Percentiles rank a stretch among this genome's conserved stretches.
These are phyloP conservation scores for Pollicipes pollicipes DNA, from an alignment of 1,140 invertebrate genomes.

Conservation along the genomic window DNA sequence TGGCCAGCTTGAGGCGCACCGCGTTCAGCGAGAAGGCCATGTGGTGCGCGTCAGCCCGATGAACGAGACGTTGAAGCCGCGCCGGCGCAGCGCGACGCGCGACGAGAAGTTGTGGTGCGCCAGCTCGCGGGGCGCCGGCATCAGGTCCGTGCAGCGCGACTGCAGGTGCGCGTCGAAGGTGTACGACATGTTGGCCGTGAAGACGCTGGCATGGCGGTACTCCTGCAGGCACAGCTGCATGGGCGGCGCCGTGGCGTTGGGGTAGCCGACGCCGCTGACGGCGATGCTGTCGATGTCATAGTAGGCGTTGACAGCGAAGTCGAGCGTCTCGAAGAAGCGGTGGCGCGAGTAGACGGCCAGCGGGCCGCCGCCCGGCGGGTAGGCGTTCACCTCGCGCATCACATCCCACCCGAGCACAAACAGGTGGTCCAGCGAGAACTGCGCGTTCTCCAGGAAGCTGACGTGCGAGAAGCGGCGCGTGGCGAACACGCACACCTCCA, in stretches of 20 bases:
- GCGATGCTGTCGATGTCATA: constrained; percentile 1
- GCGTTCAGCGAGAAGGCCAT: constrained; percentile 16
- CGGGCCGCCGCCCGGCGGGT: constrained; percentile 76
- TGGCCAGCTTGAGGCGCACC: constrained; percentile 15
- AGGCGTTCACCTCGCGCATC: constrained; percentile 72
- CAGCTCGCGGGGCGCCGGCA: background rate
- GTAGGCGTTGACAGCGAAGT: constrained; percentile 54
- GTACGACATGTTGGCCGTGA: background rate
- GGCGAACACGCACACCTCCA: constrained; percentile 76
- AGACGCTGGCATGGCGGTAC: background rate
- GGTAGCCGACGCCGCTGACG: background rate
- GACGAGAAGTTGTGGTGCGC: constrained; percentile 6
- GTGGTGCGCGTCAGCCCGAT: constrained; percentile 11
- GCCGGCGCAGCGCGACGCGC: constrained; percentile 6
- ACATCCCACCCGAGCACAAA: constrained; percentile 46
- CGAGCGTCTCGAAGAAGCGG: constrained; percentile 64
- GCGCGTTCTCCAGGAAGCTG: constrained; percentile 84
- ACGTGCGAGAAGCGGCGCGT: constrained; percentile 84
- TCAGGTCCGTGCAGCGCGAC: too few species aligned
- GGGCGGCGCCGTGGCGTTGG: background rate
- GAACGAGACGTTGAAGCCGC: constrained; percentile 15
- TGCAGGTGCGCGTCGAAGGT: constrained; percentile 3
- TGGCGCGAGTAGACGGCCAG: constrained; percentile 74
- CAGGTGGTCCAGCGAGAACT: constrained; percentile 80
- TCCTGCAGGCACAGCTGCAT: background rate